Percentiles rank a stretch among this genome's conserved stretches.
Conservation (phyloP, 2,888 invertebrate genomes). For the Nephrotoma appendiculata region DNA sequence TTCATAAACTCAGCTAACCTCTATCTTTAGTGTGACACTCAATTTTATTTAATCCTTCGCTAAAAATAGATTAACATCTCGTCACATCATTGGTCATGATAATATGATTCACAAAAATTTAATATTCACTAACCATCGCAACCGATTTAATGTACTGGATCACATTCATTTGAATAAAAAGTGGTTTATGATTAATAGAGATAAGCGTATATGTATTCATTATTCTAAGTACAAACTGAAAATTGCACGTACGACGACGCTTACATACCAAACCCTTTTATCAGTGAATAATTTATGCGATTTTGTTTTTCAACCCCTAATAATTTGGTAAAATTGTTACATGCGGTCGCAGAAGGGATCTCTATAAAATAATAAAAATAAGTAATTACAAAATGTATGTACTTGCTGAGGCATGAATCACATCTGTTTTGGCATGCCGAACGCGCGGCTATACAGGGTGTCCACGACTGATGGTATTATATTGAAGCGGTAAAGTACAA, state of each 20-base stretch:
- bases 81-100: too few relatives aligned
- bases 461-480: too few relatives aligned
- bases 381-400: not conserved
- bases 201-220: not conserved
- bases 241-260: not conserved
- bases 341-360: not conserved
- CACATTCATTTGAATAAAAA: not conserved
- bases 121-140: not conserved
- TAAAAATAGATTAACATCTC: too few relatives aligned
- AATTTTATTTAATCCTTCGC: too few relatives aligned
- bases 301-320: not conserved
- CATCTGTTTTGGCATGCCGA: not conserved
- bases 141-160: not conserved
- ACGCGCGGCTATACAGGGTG: too few relatives aligned
- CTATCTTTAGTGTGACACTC: too few relatives aligned
- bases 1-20: too few relatives aligned
- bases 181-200: not conserved
- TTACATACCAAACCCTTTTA: not conserved
- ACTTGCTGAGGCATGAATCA: not conserved
- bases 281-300: not conserved
- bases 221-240: not conserved
- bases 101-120: not conserved
- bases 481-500: too few relatives aligned
- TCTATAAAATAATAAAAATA: not conserved
- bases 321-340: not conserved